Evolutionary conservation across 2,113 vertebrate species (phyloP).

Genomic region (Saccopteryx bilineata): DNA sequence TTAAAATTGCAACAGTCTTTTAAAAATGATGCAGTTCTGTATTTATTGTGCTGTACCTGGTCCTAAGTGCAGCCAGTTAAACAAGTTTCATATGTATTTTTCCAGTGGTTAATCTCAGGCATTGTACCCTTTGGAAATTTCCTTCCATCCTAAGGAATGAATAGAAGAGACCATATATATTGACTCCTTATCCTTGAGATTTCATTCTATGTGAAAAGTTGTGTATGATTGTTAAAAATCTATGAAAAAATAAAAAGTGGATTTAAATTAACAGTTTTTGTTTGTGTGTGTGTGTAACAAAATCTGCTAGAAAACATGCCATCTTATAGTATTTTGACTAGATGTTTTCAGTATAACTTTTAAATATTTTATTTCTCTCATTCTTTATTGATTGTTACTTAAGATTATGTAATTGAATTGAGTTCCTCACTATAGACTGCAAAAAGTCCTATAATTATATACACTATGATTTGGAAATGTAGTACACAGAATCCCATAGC

Average conservation of each 20-base stretch:
- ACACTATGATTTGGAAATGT: background rate
- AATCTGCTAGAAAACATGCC: constrained; percentile 31
- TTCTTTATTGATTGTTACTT: constrained; percentile 4
- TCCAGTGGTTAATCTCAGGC: constrained; percentile 88
- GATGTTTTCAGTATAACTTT: constrained; percentile 21
- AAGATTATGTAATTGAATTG: constrained; percentile 1
- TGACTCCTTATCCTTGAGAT: constrained; percentile 84
- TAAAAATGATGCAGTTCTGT: constrained; percentile 87
- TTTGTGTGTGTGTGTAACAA: background rate
- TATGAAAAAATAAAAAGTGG: constrained; percentile 88
- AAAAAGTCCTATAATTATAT: background rate
- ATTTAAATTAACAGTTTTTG: constrained; percentile 85
- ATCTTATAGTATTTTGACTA: constrained; percentile 10
- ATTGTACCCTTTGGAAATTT: constrained; percentile 82
- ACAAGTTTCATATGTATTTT: constrained; percentile 88
- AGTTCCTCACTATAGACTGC: background rate
- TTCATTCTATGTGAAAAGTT: constrained; percentile 87
- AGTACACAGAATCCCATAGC: background rate
- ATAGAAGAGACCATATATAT: constrained; percentile 79
- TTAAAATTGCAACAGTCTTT: constrained; percentile 85
- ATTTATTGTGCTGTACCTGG: constrained; percentile 90
- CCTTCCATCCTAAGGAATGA: constrained; percentile 79
- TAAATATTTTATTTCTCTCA: background rate
- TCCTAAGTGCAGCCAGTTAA: constrained; percentile 87
- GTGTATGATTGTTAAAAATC: constrained; percentile 87